phyloP scores from a whole-genome alignment of 1,140 invertebrate genomes.

The Cyphomyrmex costatus region DNA sequence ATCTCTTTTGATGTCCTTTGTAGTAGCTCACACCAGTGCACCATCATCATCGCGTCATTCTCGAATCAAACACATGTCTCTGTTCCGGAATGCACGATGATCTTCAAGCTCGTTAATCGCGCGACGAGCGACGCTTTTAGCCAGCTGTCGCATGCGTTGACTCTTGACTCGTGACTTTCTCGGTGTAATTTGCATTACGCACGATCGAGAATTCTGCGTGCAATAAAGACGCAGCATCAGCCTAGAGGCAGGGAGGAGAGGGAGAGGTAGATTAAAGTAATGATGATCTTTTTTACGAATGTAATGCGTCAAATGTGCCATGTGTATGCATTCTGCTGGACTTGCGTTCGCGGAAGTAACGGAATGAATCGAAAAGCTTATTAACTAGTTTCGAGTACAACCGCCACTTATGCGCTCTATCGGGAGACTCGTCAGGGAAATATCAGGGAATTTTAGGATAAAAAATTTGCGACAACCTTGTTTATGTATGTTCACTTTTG shows the following conservation, averaged over 20 bases:
- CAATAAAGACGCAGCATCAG: neutral
- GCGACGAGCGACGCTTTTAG: neutral
- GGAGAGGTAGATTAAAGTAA: neutral
- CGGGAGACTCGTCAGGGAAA: too few species aligned
- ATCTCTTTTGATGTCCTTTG: constrained; percentile 7
- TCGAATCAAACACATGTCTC: constrained; percentile 66
- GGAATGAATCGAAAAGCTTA: constrained; percentile 38
- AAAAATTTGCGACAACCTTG: too few species aligned
- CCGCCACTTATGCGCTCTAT: constrained; percentile 24
- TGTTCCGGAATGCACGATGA: neutral
- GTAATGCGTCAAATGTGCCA: neutral
- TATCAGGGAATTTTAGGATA: too few species aligned
- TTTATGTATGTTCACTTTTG: too few species aligned
- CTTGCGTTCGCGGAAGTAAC: constrained; percentile 53
- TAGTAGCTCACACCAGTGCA: neutral
- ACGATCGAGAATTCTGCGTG: neutral
- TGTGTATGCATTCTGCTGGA: neutral
- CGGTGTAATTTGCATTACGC: neutral
- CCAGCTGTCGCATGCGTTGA: constrained; percentile 58
- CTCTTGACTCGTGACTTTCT: constrained; percentile 57
- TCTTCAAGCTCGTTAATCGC: constrained; percentile 35
- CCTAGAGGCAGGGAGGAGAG: neutral
- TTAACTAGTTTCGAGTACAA: constrained; percentile 16
- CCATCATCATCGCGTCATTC: constrained; percentile 50
- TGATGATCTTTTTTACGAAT: constrained; percentile 13